phyloP scores from a whole-genome alignment of 2,888 invertebrate species.

The Congeria kusceri region DNA sequence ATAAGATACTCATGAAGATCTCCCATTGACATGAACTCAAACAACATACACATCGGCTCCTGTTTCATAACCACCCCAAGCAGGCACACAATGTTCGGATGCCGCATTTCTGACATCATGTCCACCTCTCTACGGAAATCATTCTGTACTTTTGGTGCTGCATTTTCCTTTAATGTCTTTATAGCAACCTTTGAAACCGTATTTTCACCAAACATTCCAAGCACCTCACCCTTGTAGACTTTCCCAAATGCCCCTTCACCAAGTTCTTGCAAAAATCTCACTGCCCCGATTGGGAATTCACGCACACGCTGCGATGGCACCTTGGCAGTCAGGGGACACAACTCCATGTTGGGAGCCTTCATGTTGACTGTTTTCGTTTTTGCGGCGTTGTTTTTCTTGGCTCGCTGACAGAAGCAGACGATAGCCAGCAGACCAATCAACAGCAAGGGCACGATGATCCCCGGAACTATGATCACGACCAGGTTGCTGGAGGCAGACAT shows the following conservation, averaged over 20 bases:
- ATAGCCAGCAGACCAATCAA: conserved; percentile 81
- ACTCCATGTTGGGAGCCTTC: conserved; percentile 76
- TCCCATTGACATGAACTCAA: conserved; percentile 98
- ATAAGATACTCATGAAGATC: conserved; percentile 98
- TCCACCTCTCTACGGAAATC: conserved; percentile 98
- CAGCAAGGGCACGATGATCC: conserved; percentile 83
- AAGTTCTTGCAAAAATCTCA: conserved; percentile 82
- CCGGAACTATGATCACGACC: conserved; percentile 88
- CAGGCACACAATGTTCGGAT: conserved; percentile 97
- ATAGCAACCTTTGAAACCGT: conserved; percentile 92
- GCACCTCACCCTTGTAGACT: conserved; percentile 97
- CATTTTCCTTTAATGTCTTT: conserved; percentile 97
- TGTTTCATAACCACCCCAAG: conserved; percentile 95
- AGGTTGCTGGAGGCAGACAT: conserved; percentile 80
- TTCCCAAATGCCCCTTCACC: conserved; percentile 95
- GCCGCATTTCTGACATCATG: conserved; percentile 96
- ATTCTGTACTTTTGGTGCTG: conserved; percentile 94
- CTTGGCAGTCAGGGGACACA: conserved; percentile 80
- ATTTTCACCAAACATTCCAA: conserved; percentile 84
- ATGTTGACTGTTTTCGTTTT: conserved; percentile 55
- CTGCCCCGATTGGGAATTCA: conserved; percentile 94
- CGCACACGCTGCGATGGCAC: conserved; percentile 88
- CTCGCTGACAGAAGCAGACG: conserved; percentile 82
- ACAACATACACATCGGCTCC: conserved; percentile 97
- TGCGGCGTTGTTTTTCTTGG: conserved; percentile 62